phyloP scores from a whole-genome alignment of 2,797 vertebrate genomes.

The Bothrops alternatus region DNA sequence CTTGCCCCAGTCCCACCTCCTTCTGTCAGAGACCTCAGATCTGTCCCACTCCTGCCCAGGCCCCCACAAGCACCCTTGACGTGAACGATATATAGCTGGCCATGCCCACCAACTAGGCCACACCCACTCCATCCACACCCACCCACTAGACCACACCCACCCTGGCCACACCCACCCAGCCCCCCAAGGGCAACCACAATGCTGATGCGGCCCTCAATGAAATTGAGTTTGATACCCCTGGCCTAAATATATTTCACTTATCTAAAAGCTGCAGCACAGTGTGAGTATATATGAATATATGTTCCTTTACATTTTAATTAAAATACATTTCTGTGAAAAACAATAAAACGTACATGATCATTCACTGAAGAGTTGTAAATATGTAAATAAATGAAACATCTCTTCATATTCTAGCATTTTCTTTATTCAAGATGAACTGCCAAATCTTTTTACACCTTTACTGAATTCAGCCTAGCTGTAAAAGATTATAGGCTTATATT shows the following conservation, averaged over 20 bases:
- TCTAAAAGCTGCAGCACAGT: constrained; percentile 4
- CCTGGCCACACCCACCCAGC: no score
- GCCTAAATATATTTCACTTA: constrained; percentile 12
- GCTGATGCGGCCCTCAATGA: no score
- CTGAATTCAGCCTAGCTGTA: not conserved
- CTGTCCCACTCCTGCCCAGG: no score
- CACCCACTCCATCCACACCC: no score
- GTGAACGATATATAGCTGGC: no score
- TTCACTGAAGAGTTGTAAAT: not conserved
- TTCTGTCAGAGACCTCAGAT: no score
- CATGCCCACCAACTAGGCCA: no score
- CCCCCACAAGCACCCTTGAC: no score
- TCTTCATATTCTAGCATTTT: not conserved
- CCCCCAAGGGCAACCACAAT: no score
- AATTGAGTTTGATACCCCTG: no score
- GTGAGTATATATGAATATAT: constrained; percentile 9
- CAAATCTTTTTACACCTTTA: not conserved
- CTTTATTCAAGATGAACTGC: not conserved
- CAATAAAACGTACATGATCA: constrained; percentile 17
- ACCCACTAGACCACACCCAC: no score
- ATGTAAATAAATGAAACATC: constrained; percentile 4
- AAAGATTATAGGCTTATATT: constrained; percentile 5
- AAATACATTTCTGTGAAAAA: constrained; percentile 19
- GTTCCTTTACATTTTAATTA: constrained; percentile 22
- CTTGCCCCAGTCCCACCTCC: no score